Conservation (phyloP, 2,888 invertebrate genomes). For the Molanna angustata region DNA sequence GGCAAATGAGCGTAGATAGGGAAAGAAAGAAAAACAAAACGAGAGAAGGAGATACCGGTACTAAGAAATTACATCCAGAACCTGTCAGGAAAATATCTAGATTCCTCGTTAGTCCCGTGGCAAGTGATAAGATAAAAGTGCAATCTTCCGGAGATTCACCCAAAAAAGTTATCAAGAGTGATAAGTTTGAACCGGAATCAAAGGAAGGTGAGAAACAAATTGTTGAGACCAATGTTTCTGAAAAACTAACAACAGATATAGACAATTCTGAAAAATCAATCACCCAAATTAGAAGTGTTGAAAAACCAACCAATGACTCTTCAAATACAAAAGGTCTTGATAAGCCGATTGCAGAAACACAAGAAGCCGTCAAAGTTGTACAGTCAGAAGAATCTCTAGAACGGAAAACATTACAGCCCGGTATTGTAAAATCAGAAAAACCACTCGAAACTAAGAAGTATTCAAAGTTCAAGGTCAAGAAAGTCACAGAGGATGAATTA, state of each 20-base stretch:
- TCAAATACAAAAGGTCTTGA: no score
- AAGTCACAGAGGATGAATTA: slow-evolving; percentile 26
- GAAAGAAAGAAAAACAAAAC: neutral
- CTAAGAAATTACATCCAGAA: slow-evolving; percentile 45
- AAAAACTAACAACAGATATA: no score
- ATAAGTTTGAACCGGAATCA: no score
- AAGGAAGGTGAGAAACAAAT: no score
- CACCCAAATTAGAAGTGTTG: no score
- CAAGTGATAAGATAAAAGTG: slow-evolving; percentile 39
- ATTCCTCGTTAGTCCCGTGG: slow-evolving; percentile 79
- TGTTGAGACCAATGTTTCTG: no score
- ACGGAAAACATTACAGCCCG: slow-evolving; percentile 15
- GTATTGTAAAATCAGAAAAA: slow-evolving; percentile 14
- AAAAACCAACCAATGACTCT: no score
- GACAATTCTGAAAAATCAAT: no score
- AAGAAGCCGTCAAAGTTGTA: neutral
- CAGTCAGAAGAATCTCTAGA: neutral
- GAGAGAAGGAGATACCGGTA: neutral
- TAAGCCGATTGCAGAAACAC: neutral
- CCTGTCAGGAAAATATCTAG: slow-evolving; percentile 72
- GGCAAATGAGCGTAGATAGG: slow-evolving; percentile 15
- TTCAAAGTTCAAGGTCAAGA: slow-evolving; percentile 31
- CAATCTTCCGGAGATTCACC: slow-evolving; percentile 37
- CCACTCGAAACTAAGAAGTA: slow-evolving; percentile 23
- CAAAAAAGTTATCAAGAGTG: slow-evolving; percentile 33